Evolutionary conservation across 2,888 invertebrate genomes (phyloP), one percentile per base, ranked within the genome.

Genomic region (Phymatocera aterrima): DNA sequence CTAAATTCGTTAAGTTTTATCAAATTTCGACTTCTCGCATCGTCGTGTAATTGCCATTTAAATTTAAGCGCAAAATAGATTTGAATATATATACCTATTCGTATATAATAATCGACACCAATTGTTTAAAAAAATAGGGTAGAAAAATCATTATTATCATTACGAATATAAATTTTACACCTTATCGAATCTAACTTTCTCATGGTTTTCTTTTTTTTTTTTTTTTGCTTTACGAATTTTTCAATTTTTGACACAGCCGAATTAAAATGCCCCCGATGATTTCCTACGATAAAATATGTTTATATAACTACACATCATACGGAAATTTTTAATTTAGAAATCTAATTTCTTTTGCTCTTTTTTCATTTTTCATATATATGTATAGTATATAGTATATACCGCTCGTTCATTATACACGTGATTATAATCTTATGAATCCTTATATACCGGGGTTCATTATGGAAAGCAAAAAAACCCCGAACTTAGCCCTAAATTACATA

Each of bases 121-220:
- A 83, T 85, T 81, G 77, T 87, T 48, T 90, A 90, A 90, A 90
- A 90, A 90, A 90, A 90, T 90, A 90, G 89, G 88, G 89, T 90
- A 90, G 86, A 90, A 90, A 89, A 90, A 90, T 90, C 90, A 89
- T 88, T 82, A 85, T 87, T 85, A 87, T 87, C n/a, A n/a, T n/a
- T n/a, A n/a, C n/a, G n/a, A n/a, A n/a, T n/a, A n/a, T n/a, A n/a
- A 88, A 85, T 86, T 88, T 85, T 83, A 81, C 87, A 83, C 79
- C 87, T 88, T 90, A 88, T 83, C 85, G 82, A 85, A 84, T 86
- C 85, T 87, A 87, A 81, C 80, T 83, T 81, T 81, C 82, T 48
- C 24, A 64, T 78, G 70, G 79, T 78, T 83, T 83, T 80, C 79
- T 83, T 83, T 78, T 80, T 82, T 81, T 83, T 78, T 79, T 77